phyloP scores from a whole-genome alignment of 2,797 vertebrate genomes.

The Notoglanidium macrostoma region DNA sequence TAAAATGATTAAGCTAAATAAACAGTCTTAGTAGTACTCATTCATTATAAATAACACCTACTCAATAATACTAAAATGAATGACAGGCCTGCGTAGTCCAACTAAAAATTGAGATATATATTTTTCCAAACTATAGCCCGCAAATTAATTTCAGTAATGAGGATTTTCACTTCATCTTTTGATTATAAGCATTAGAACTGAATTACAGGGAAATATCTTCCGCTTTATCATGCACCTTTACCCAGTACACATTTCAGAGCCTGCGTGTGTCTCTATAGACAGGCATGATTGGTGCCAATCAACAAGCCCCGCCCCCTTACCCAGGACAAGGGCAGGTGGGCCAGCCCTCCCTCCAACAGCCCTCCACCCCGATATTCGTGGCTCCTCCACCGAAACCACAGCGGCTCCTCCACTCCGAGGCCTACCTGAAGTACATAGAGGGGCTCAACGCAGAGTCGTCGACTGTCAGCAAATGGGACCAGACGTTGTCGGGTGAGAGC shows the following conservation, averaged over 20 bases:
- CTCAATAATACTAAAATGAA: background rate
- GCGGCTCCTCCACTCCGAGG: constrained; percentile 94
- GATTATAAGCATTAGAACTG: background rate
- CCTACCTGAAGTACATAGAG: constrained; percentile 95
- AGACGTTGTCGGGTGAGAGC: constrained; percentile 88
- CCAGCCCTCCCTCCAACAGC: constrained; percentile 88
- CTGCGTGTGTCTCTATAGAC: constrained; percentile 69
- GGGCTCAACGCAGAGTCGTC: constrained; percentile 90
- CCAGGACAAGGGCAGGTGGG: constrained; percentile 84
- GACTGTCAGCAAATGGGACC: constrained; percentile 97
- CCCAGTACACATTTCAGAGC: background rate
- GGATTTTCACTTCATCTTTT: background rate
- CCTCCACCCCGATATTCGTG: constrained; percentile 95
- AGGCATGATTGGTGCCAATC: constrained; percentile 81
- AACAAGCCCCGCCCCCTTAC: constrained; percentile 90
- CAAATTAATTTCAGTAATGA: background rate
- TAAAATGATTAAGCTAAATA: background rate
- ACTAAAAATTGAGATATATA: too few relatives aligned
- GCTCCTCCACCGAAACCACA: constrained; percentile 94
- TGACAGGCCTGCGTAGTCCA: background rate
- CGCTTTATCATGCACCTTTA: background rate
- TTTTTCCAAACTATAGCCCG: background rate
- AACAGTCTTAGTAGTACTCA: background rate
- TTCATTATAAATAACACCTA: background rate
- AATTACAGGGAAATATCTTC: background rate